phyloP scores from a whole-genome alignment of 2,888 invertebrate species.

The Ceramica pisi region DNA sequence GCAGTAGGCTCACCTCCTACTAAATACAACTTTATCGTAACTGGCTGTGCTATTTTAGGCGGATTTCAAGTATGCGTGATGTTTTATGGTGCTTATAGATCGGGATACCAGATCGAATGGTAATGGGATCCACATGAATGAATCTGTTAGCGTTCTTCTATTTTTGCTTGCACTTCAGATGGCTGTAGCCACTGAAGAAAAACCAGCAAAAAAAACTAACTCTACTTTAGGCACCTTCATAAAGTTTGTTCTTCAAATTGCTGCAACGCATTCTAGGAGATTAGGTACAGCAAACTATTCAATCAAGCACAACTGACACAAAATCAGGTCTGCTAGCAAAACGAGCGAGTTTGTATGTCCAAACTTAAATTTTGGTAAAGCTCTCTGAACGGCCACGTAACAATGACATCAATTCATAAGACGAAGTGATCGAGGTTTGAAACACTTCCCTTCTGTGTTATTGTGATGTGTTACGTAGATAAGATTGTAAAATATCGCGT shows the following conservation, averaged over 20 bases:
- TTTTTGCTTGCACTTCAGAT: no score
- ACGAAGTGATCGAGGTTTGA: background rate
- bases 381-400: background rate
- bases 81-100: no score
- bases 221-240: background rate
- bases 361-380: slow-evolving; percentile 6
- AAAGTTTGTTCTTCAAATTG: background rate
- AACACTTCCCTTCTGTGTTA: background rate
- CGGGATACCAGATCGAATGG: no score
- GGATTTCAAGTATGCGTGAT: no score
- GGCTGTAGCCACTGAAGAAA: background rate
- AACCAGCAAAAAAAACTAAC: background rate
- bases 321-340: background rate
- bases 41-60: no score
- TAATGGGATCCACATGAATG: no score
- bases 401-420: background rate
- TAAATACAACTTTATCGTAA: no score
- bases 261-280: background rate
- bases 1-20: no score
- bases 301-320: background rate
- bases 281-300: background rate
- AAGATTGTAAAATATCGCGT: no score
- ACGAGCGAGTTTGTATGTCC: background rate
- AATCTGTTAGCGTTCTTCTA: no score
- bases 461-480: no score